Evolutionary conservation across 2,113 vertebrate genomes (phyloP).

Genomic region (Boulengeromyrus knoepffleri): DNA sequence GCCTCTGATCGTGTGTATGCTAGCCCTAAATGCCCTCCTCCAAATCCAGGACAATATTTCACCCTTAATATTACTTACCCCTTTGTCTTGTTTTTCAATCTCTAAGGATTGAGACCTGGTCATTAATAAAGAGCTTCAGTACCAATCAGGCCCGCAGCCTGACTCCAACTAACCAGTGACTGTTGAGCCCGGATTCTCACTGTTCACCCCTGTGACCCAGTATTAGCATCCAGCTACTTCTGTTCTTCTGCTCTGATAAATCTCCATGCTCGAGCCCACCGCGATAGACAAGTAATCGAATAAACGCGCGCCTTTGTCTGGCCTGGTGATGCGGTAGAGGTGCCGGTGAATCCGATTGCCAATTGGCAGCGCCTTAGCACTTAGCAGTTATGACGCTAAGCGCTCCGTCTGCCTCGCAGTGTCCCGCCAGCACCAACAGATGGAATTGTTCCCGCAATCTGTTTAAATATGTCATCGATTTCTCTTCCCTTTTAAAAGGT

Average conservation of each 20-base stretch:
- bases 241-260: conserved; percentile 29
- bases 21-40: not conserved
- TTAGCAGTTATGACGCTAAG: conserved; percentile 59
- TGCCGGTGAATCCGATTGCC: conserved; percentile 36
- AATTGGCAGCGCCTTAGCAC: conserved; percentile 53
- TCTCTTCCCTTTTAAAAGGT: conserved; percentile 53
- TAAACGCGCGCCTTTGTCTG: conserved; percentile 46
- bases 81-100: not conserved
- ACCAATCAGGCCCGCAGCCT: not conserved
- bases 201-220: conserved; percentile 16
- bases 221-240: conserved; percentile 17
- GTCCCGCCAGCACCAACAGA: conserved; percentile 60
- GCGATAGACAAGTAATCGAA: conserved; percentile 43
- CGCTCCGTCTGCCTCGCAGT: conserved; percentile 51
- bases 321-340: conserved; percentile 32
- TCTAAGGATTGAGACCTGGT: not conserved
- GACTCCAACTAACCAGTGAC: not conserved
- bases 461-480: conserved; percentile 66
- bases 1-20: not conserved
- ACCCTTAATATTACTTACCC: not conserved
- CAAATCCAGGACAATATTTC: not conserved
- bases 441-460: conserved; percentile 69
- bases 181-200: conserved; percentile 9
- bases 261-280: conserved; percentile 37
- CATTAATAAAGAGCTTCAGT: not conserved